Evolutionary conservation across 2,113 vertebrate species (phyloP).

Genomic region (Penelope pileata): DNA sequence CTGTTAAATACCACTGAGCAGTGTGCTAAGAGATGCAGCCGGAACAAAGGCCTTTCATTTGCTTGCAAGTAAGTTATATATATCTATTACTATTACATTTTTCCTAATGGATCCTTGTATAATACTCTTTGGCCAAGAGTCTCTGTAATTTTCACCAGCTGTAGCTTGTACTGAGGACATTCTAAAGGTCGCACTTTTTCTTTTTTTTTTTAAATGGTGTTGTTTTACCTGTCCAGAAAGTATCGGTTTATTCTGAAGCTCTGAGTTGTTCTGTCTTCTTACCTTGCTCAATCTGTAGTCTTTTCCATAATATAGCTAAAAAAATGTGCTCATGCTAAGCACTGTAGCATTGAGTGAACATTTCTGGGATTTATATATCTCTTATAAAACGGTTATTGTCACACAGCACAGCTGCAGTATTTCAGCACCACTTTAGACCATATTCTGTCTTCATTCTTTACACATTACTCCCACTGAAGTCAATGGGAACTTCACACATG

Average conservation of each 20-base stretch:
- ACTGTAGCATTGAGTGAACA: not conserved
- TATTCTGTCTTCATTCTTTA: slow-evolving; percentile 40
- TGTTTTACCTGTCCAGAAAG: not conserved
- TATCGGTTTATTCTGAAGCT: not conserved
- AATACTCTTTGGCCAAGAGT: not conserved
- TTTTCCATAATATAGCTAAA: not conserved
- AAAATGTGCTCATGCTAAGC: not conserved
- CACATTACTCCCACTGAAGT: slow-evolving; percentile 33
- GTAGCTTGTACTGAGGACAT: not conserved
- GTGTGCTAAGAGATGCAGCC: slow-evolving; percentile 91
- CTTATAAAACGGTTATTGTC: slow-evolving; percentile 46
- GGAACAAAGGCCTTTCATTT: slow-evolving; percentile 87
- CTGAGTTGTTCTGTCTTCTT: not conserved
- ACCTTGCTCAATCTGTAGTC: not conserved
- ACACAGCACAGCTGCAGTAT: slow-evolving; percentile 58
- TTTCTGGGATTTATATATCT: slow-evolving; percentile 49
- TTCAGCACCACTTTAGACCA: slow-evolving; percentile 58
- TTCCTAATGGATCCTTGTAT: not conserved
- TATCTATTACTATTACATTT: not conserved
- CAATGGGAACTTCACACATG: slow-evolving; percentile 41
- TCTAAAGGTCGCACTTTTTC: not conserved
- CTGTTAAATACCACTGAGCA: slow-evolving; percentile 82
- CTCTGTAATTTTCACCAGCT: not conserved
- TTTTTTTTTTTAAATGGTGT: not conserved
- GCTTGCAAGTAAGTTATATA: slow-evolving; percentile 89